Conservation (phyloP, 1,140 invertebrate genomes). For the Drosophila biarmipes region DNA sequence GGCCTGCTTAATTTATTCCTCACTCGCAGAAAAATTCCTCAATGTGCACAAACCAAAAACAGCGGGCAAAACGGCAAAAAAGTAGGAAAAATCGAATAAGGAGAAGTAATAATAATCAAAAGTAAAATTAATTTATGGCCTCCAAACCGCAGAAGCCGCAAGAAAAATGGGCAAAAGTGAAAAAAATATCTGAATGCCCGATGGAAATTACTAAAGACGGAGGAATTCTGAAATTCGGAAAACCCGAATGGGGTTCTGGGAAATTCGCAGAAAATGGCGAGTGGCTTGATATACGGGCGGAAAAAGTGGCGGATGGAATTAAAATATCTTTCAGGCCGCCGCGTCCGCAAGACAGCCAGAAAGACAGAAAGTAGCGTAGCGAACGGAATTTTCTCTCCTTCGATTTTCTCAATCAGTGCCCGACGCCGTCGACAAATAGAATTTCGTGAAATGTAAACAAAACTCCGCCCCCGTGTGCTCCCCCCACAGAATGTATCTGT, state of each 20-base stretch:
- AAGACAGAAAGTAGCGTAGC: constrained; percentile 26
- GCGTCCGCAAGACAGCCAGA: constrained; percentile 45
- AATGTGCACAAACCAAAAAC: constrained; percentile 50
- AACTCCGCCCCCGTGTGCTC: constrained; percentile 81
- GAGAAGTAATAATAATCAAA: constrained; percentile 80
- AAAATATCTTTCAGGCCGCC: constrained; percentile 78
- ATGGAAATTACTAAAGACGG: constrained; percentile 22
- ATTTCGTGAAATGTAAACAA: constrained; percentile 84
- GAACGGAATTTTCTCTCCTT: constrained; percentile 27
- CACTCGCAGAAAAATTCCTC: constrained; percentile 64
- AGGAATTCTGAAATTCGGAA: constrained; percentile 36
- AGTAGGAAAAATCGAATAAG: constrained; percentile 47
- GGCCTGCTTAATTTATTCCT: constrained; percentile 78
- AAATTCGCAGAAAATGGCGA: constrained; percentile 72
- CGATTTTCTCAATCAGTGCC: constrained; percentile 59
- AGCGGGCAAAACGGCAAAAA: constrained; percentile 30
- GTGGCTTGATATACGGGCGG: constrained; percentile 45
- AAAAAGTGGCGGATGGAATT: constrained; percentile 56
- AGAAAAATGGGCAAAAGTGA: constrained; percentile 47
- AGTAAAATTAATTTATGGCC: constrained; percentile 81
- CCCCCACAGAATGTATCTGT: constrained; percentile 39
- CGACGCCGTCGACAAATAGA: constrained; percentile 82
- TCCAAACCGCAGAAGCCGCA: constrained; percentile 47
- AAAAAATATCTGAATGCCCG: constrained; percentile 34
- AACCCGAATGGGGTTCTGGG: constrained; percentile 23